These are phyloP conservation scores for Micromussa lordhowensis DNA, from an alignment of 92 coral and sea anemone species.

Conservation along the genomic window DNA sequence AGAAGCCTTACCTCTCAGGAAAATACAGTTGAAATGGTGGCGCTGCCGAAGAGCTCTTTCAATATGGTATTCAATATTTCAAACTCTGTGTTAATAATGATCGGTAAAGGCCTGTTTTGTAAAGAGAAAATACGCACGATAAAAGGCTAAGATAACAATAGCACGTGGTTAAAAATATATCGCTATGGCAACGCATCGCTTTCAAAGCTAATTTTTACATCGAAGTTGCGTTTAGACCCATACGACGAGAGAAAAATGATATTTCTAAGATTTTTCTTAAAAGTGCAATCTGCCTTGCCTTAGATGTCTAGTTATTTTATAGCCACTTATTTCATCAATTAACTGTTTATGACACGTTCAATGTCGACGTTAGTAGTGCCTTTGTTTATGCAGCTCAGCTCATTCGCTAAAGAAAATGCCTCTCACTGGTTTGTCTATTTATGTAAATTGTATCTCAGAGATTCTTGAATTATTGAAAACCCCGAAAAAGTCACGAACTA, in stretches of 20 bases:
- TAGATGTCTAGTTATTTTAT: background rate
- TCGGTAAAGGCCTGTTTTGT: constrained; percentile 35
- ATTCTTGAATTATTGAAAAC: constrained; percentile 55
- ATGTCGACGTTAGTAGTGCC: constrained; percentile 34
- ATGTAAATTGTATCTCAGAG: constrained; percentile 52
- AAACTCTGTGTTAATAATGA: constrained; percentile 11
- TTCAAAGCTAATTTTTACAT: background rate
- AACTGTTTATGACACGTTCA: constrained; percentile 31
- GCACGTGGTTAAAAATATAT: constrained; percentile 9
- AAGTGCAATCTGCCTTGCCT: background rate
- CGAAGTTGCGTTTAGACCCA: background rate
- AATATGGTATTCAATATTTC: constrained; percentile 20
- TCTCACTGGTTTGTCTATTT: background rate
- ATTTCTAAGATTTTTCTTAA: background rate
- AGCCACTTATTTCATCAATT: constrained; percentile 26
- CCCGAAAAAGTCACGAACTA: constrained; percentile 33
- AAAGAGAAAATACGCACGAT: constrained; percentile 37
- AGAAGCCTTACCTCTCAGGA: constrained; percentile 17
- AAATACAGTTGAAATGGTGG: background rate
- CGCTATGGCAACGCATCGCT: background rate
- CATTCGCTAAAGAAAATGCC: constrained; percentile 49
- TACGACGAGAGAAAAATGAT: background rate
- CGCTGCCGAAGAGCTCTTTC: background rate
- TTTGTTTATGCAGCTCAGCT: constrained; percentile 57
- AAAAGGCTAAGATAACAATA: constrained; percentile 44